Conservation (phyloP, 2,797 vertebrate species). For the Loriculus beryllinus region DNA sequence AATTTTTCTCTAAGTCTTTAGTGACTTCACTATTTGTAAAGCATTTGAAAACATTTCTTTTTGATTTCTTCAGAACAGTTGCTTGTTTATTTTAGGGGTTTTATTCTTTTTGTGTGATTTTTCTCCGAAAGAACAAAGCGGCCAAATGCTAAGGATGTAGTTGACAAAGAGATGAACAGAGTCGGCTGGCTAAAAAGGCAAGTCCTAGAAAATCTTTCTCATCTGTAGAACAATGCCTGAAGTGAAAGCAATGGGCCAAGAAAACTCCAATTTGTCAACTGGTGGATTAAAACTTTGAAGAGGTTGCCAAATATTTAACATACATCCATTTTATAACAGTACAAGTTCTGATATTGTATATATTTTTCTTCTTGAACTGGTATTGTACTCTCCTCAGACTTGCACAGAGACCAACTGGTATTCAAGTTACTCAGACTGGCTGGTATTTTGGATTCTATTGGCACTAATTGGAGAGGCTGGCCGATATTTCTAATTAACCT, state of each 20-base stretch:
- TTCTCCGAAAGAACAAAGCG: background rate
- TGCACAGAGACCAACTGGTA: conserved; percentile 38
- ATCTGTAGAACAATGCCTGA: background rate
- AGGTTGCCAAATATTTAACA: background rate
- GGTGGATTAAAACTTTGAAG: background rate
- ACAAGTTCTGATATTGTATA: background rate
- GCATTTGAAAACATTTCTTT: background rate
- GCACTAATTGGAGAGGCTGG: conserved; percentile 66
- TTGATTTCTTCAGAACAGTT: background rate
- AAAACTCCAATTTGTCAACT: background rate
- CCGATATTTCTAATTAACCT: conserved; percentile 73
- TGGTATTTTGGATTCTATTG: conserved; percentile 55
- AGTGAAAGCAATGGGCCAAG: background rate
- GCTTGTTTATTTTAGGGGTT: background rate
- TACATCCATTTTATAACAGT: background rate
- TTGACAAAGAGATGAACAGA: background rate
- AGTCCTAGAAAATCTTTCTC: background rate
- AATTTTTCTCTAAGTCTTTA: background rate
- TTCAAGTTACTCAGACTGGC: conserved; percentile 62
- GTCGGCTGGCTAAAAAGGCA: background rate
- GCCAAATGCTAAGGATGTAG: background rate
- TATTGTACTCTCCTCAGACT: conserved; percentile 13
- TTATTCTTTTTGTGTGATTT: background rate
- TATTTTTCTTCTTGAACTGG: conserved; percentile 11
- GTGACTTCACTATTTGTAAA: background rate